A percentile compares a stretch with the other conserved stretches of the same genome.
These are phyloP conservation scores for Microdon myrmicae DNA, from an alignment of 2,888 invertebrate species.

Conservation along the genomic window DNA sequence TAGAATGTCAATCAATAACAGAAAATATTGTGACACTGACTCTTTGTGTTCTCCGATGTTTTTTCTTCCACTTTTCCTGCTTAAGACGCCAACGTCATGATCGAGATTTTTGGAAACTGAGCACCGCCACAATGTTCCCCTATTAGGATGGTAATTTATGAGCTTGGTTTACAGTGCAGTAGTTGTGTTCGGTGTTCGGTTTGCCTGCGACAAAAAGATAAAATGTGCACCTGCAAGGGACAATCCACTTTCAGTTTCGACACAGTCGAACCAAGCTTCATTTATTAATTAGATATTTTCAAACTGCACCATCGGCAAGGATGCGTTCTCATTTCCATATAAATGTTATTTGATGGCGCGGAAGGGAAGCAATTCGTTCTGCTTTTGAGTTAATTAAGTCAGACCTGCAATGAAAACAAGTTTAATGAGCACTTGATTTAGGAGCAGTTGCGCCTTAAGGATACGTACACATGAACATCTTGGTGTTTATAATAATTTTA, in stretches of 20 bases:
- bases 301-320: conserved; percentile 6
- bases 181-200: conserved; percentile 9
- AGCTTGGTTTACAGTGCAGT: conserved; percentile 43
- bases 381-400: conserved; percentile 32
- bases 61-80: conserved; percentile 11
- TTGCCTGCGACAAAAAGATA: conserved; percentile 40
- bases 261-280: too few relatives aligned
- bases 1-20: conserved; percentile 47
- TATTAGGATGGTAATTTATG: conserved; percentile 46
- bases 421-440: conserved; percentile 18
- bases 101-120: conserved; percentile 6
- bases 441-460: not conserved
- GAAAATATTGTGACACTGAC: conserved; percentile 14
- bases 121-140: too few relatives aligned
- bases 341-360: conserved; percentile 16
- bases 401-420: conserved; percentile 2
- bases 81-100: conserved; percentile 4
- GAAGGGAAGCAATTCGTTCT: not conserved
- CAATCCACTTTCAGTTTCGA: too few relatives aligned
- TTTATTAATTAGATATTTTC: conserved; percentile 47
- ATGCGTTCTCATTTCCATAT: conserved; percentile 6
- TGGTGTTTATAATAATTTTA: too few relatives aligned
- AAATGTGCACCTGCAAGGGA: conserved; percentile 42
- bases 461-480: too few relatives aligned
- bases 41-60: conserved; percentile 5